Evolutionary conservation across 2,797 vertebrate genomes (phyloP), one percentile per base, ranked within the genome.

Genomic region (Capromys pilorides): DNA sequence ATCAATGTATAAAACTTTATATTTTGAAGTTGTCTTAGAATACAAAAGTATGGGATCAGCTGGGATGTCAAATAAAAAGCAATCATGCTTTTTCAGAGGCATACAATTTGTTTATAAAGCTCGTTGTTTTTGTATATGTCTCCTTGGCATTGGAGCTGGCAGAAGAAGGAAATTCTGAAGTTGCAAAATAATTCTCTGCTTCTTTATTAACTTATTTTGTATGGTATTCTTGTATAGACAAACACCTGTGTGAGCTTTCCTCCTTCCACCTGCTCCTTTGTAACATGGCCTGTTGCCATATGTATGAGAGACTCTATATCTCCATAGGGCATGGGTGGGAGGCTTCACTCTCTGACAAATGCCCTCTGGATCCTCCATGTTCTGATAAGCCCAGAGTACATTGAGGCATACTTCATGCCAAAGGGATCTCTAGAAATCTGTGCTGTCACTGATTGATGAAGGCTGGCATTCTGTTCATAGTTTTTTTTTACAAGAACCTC

Each of bases 21-120:
- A 69, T 86, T 93, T 88, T 71, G n/a, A 67, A 9, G 41, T 28
- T 78, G 0, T 92, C 19, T 82, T 61, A 94, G 51, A 59, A n/a
- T 77, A 62, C 9, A 91, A 36, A 91, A 91, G 19, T 90, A 64
- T 64, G 28, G 2, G 13, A 19, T 90, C 24, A 71, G 75, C n/a
- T 82, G 41, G 36, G 14, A 78, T 73, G 19, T 80, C 31, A 86
- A 39, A 84, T 73, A 61, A 59, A 57, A 28, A 13, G 18, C 6
- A 78, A 21, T 2, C 67, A 19, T 78, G 19, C 83, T 45, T 82
- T 91, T 78, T 12, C 28, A 54, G 54, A 64, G 45, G 5, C 19
- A 39, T 41, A 22, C 2, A 18, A 51, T 66, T 95, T 92, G 28
- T 36, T 85, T 13, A 0, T 33, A 45, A 73, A 54, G 16, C 22